Base-by-base conservation (phyloP, 2,888 invertebrate genomes). In the Theodoxus fluviatilis region DNA sequence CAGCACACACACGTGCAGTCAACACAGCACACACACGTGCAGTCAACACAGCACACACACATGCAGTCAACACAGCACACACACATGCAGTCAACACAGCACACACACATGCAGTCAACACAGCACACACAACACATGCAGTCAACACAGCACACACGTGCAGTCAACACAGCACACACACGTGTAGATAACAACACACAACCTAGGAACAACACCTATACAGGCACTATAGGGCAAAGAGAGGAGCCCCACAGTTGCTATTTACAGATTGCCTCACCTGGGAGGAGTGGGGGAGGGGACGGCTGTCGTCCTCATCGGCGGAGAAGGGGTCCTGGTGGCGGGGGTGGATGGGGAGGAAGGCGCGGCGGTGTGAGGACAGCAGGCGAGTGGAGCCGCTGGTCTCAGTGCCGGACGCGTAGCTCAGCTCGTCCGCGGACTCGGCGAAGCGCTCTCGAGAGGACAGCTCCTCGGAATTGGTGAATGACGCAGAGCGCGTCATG, bases 401-500 rank as follows among this genome's bases (percentile, higher is more conserved):
- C 74, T 81, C 80, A 1, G 76, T 73, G 75, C 79, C 79, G 22
- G 81, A 81, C 12, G 75, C 69, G 38, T 80, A 79, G 67, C 75
- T 78, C 69, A 72, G 74, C 47, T 76, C 37, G 33, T 68, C n/a
- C n/a, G n/a, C 74, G 43, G 70, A 70, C 1, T 72, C 65, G 37
- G 68, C 71, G 25, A 71, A 67, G 25, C 71, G 71, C 28, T 57
- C 70, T 38, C 68, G 77, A 3, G 67, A 67, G 15, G 70, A 72
- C 12, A 75, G 61, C n/a, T 80, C 81, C 31, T 67, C 75, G 61
- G 81, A 72, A 74, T 81, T 82, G 31, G 79, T 80, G 75, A 81
- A 82, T 9, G 81, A 83, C 35, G 84, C 80, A 61, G 83, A 83
- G 15, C 82, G 71, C 2, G 76, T 78, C 75, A 83, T 81, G 66